phyloP scores from a whole-genome alignment of 2,797 vertebrate species.

The Mallotus villosus region DNA sequence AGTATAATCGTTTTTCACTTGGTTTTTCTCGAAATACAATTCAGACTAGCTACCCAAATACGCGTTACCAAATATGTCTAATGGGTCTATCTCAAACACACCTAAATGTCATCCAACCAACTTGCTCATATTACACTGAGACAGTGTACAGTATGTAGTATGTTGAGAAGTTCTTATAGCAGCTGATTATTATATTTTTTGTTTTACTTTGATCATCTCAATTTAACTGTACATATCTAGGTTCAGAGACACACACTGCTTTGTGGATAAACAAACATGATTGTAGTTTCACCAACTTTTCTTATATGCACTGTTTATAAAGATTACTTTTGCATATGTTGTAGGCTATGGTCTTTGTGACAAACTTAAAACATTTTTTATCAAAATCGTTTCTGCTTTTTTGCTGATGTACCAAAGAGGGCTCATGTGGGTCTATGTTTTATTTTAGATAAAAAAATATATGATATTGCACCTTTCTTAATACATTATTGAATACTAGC shows the following conservation, averaged over 20 bases:
- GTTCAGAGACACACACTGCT: conserved; percentile 47
- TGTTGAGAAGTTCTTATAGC: conserved; percentile 26
- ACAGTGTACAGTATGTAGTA: conserved; percentile 7
- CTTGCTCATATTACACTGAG: background rate
- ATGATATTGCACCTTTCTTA: background rate
- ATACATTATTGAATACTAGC: conserved; percentile 7
- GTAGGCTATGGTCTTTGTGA: conserved; percentile 45
- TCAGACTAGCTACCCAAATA: background rate
- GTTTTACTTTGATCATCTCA: conserved; percentile 60
- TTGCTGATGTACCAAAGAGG: conserved; percentile 46
- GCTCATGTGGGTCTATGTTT: conserved; percentile 23
- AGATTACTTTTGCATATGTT: conserved; percentile 29
- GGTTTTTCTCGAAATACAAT: background rate
- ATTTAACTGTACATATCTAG: conserved; percentile 42
- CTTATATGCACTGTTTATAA: conserved; percentile 64
- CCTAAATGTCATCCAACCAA: background rate
- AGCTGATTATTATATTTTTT: conserved; percentile 4
- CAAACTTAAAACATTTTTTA: conserved; percentile 45
- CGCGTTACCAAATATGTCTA: background rate
- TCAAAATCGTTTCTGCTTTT: conserved; percentile 42
- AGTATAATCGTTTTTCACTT: no score
- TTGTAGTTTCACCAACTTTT: conserved; percentile 39
- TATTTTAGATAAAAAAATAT: background rate
- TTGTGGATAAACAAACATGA: conserved; percentile 41
- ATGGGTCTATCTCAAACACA: background rate